These are phyloP conservation scores for Rhea americana DNA, from an alignment of 2,113 vertebrate species.

Conservation along the genomic window DNA sequence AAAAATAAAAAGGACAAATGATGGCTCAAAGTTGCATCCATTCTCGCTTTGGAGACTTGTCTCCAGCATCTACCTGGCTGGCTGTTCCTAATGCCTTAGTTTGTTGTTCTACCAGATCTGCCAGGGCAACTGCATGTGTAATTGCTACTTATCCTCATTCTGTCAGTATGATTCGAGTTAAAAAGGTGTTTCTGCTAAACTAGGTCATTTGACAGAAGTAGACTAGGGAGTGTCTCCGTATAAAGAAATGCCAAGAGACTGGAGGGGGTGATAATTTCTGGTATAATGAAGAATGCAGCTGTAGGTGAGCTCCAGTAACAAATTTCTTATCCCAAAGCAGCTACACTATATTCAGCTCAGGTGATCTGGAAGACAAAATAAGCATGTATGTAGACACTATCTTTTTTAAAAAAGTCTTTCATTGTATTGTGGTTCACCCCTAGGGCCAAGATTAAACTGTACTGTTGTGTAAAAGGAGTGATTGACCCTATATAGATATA, in stretches of 20 bases:
- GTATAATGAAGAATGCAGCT: background rate
- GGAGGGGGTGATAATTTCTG: background rate
- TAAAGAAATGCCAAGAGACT: background rate
- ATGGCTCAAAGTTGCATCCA: background rate
- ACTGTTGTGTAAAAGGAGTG: background rate
- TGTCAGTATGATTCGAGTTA: slow-evolving; percentile 16
- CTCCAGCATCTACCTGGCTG: background rate
- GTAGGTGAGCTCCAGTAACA: background rate
- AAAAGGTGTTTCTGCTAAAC: slow-evolving; percentile 10
- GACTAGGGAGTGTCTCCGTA: fast-evolving
- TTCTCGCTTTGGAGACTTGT: background rate
- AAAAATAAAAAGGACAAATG: background rate
- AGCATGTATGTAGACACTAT: background rate
- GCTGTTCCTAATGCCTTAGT: background rate
- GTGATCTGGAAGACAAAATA: background rate
- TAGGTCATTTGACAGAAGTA: background rate
- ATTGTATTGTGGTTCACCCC: background rate
- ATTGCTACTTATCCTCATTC: slow-evolving; percentile 21
- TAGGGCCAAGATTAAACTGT: background rate
- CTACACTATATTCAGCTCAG: background rate
- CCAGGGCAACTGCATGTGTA: background rate
- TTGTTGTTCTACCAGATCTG: background rate
- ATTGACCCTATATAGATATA: background rate
- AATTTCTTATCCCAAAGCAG: background rate
- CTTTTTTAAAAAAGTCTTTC: background rate